phyloP scores from a whole-genome alignment of 2,888 invertebrate species.

The Dryobota labecula region DNA sequence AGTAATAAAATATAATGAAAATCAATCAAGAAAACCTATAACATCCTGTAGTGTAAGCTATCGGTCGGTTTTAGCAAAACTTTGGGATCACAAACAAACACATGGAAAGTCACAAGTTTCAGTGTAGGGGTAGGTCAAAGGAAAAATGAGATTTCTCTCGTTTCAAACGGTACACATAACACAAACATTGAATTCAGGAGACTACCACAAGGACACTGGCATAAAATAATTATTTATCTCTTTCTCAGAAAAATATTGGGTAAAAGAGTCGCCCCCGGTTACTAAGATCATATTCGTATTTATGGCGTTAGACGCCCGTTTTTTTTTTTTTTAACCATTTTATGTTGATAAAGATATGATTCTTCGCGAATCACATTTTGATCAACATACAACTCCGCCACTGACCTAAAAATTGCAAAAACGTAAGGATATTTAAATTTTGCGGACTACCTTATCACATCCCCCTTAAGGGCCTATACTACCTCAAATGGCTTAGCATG shows the following conservation, averaged over 20 bases:
- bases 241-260: not conserved
- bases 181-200: slow-evolving; percentile 19
- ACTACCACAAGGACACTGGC: slow-evolving; percentile 18
- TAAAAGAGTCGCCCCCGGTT: no score
- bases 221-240: not conserved
- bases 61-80: slow-evolving; percentile 51
- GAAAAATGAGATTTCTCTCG: slow-evolving; percentile 2
- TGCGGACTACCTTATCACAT: no score
- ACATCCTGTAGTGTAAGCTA: slow-evolving; percentile 24
- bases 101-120: slow-evolving; percentile 20
- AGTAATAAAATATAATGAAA: not conserved
- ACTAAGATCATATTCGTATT: not conserved
- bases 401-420: no score
- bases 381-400: no score
- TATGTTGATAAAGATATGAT: no score
- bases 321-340: no score
- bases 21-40: slow-evolving; percentile 28
- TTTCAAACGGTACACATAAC: slow-evolving; percentile 25
- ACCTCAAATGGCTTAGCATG: no score
- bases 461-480: no score
- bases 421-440: no score
- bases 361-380: no score
- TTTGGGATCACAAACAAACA: slow-evolving; percentile 50
- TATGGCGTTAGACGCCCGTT: no score
- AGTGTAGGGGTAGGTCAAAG: slow-evolving; percentile 2